Conservation (phyloP, 1,140 invertebrate species). For the Xylocopa sonorina region DNA sequence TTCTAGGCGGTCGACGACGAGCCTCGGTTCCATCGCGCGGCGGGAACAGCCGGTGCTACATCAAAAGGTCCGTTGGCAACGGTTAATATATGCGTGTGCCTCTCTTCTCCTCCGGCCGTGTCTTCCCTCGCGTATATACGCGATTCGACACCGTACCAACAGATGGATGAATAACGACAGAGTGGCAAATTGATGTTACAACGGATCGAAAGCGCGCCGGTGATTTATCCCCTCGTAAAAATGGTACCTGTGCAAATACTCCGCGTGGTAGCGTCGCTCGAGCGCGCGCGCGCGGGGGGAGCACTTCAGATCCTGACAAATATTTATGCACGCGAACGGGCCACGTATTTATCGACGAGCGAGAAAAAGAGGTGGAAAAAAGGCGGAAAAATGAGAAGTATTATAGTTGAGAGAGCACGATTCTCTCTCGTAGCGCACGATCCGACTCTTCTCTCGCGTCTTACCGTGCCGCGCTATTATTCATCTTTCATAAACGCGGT, state of each 20-base stretch:
- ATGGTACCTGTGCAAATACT: constrained; percentile 32
- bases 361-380: no score
- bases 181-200: constrained; percentile 49
- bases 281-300: not conserved
- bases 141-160: constrained; percentile 41
- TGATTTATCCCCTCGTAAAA: constrained; percentile 48
- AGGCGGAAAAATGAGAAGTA: no score
- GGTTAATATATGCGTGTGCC: constrained; percentile 48
- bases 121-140: not conserved
- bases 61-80: constrained; percentile 53
- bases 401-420: constrained; percentile 12
- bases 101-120: not conserved
- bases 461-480: not conserved
- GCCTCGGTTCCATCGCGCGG: constrained; percentile 11
- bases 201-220: constrained; percentile 27
- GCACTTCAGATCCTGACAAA: constrained; percentile 11
- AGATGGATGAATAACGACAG: constrained; percentile 50
- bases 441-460: not conserved
- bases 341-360: constrained; percentile 16
- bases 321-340: constrained; percentile 24
- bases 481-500: constrained; percentile 2
- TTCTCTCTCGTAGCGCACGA: constrained; percentile 8
- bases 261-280: not conserved
- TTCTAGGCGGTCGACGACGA: constrained; percentile 55
- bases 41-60: constrained; percentile 55